phyloP scores from a whole-genome alignment of 2,113 vertebrate genomes.

The Ceyx margarethae region DNA sequence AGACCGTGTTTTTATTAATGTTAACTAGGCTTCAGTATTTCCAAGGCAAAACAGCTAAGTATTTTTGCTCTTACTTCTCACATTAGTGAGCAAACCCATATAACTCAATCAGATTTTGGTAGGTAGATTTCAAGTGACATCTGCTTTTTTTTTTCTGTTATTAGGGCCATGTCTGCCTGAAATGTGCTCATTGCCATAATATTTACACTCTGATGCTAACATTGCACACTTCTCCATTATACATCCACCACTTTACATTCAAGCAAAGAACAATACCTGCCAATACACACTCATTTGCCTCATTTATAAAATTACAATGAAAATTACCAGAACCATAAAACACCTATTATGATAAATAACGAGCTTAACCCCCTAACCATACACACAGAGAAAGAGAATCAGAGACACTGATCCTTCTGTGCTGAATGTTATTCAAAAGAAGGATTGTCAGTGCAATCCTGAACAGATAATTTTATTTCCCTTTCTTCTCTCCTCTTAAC shows the following conservation, averaged over 20 bases:
- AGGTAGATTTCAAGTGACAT: background rate
- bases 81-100: background rate
- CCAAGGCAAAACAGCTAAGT: background rate
- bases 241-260: background rate
- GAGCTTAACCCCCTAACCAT: background rate
- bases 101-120: background rate
- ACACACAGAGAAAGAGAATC: background rate
- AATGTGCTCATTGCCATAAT: background rate
- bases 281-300: background rate
- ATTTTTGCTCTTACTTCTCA: background rate
- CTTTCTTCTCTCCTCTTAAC: constrained; percentile 32
- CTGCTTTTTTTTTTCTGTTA: background rate
- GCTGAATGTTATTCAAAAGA: background rate
- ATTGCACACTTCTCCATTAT: background rate
- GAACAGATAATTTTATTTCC: constrained; percentile 39
- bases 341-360: constrained; percentile 35
- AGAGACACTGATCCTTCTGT: background rate
- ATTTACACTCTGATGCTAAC: background rate
- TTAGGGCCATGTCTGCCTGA: background rate
- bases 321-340: background rate
- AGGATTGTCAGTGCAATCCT: background rate
- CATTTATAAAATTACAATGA: background rate
- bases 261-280: constrained; percentile 3
- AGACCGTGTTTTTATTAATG: background rate
- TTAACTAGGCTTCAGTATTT: background rate